These are phyloP conservation scores for Scaptomyza montana DNA, from an alignment of 1,140 invertebrate genomes.

Conservation along the genomic window DNA sequence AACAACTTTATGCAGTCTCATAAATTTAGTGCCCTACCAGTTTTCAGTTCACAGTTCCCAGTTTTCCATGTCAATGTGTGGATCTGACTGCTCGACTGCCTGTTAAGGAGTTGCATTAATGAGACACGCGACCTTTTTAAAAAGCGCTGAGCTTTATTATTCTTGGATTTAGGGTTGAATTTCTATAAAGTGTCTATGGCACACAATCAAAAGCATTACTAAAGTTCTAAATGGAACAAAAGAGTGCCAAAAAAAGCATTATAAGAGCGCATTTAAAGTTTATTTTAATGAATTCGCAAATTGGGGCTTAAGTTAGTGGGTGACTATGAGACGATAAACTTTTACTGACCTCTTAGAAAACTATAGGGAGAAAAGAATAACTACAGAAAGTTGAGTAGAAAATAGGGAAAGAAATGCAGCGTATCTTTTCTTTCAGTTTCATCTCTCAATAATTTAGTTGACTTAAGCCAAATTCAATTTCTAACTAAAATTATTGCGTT, in stretches of 20 bases:
- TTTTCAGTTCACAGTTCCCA: conserved; percentile 3
- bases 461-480: too few species aligned
- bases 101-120: conserved; percentile 52
- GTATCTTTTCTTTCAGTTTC: too few species aligned
- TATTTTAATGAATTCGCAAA: conserved; percentile 25
- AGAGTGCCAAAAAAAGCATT: conserved; percentile 13
- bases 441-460: too few species aligned
- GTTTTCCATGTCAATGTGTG: neutral
- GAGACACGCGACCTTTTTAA: too few species aligned
- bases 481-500: too few species aligned
- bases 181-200: conserved; percentile 13
- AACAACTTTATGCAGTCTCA: conserved; percentile 54
- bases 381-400: neutral
- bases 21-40: conserved; percentile 56
- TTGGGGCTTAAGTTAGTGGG: conserved; percentile 6
- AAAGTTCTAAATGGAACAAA: conserved; percentile 1
- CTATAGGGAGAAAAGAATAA: too few species aligned
- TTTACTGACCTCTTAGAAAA: neutral
- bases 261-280: conserved; percentile 17
- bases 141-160: conserved; percentile 19
- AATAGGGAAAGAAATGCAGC: neutral
- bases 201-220: conserved; percentile 11
- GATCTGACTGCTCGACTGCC: conserved; percentile 1
- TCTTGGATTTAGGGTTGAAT: conserved; percentile 12
- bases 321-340: neutral